phyloP scores from a whole-genome alignment of 2,888 invertebrate species.

The Chaetoderma sp. region DNA sequence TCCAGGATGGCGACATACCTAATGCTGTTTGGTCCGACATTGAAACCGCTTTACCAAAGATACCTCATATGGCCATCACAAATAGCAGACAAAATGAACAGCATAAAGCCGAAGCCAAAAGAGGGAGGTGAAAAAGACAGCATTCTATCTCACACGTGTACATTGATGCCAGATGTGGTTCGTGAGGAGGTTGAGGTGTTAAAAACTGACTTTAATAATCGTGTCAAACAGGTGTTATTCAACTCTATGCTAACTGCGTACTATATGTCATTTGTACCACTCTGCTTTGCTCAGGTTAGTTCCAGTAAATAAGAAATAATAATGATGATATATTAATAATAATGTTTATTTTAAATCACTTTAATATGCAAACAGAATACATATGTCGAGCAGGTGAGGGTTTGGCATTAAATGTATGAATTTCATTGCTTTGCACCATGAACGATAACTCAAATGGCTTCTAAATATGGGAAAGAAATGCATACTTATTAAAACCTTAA shows the following conservation, averaged over 20 bases:
- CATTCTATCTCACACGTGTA: conserved; percentile 67
- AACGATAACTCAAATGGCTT: not conserved
- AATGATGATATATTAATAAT: not conserved
- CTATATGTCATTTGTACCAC: conserved; percentile 89
- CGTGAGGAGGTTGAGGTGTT: conserved; percentile 88
- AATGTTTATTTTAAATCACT: too few species aligned
- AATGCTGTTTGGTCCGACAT: conserved; percentile 83
- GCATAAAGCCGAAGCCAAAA: conserved; percentile 31
- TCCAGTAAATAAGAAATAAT: too few species aligned
- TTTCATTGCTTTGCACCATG: not conserved
- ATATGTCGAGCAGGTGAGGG: too few species aligned
- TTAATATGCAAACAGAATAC: too few species aligned
- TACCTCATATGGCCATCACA: conserved; percentile 54
- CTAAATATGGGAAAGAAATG: not conserved
- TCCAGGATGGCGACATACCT: conserved; percentile 67
- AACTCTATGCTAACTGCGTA: conserved; percentile 87
- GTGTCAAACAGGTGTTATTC: conserved; percentile 90
- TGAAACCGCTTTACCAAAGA: conserved; percentile 81
- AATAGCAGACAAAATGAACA: conserved; percentile 30
- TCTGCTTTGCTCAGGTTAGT: conserved; percentile 86
- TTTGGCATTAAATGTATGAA: not conserved
- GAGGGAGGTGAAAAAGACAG: conserved; percentile 34
- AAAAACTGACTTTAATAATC: conserved; percentile 87
- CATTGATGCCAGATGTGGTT: conserved; percentile 68
- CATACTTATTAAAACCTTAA: not conserved